These are phyloP conservation scores for Coendou prehensilis DNA, from an alignment of 2,797 vertebrate species.

Conservation along the genomic window DNA sequence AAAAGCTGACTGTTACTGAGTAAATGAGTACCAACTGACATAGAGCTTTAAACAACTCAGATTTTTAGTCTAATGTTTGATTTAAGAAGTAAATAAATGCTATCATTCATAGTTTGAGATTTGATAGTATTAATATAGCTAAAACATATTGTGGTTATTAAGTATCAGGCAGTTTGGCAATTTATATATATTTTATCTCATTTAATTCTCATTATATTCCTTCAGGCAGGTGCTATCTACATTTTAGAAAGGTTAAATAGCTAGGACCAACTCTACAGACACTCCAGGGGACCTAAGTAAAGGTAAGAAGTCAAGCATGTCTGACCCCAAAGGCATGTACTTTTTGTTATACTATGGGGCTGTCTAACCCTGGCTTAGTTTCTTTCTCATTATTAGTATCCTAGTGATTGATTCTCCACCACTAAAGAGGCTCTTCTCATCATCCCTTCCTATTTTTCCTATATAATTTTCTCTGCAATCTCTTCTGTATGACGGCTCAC, in stretches of 20 bases:
- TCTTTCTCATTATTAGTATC: neutral
- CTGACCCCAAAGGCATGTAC: neutral
- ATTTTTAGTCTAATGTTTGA: constrained; percentile 12
- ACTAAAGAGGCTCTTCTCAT: neutral
- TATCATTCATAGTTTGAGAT: constrained; percentile 14
- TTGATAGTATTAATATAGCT: constrained; percentile 36
- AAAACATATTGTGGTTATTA: constrained; percentile 5
- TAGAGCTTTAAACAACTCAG: constrained; percentile 6
- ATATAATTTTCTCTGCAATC: neutral
- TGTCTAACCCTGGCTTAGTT: constrained; percentile 5
- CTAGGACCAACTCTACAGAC: neutral
- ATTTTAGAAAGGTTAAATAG: constrained; percentile 32
- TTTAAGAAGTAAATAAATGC: constrained; percentile 2
- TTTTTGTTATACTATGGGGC: neutral
- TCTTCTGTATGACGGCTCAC: neutral
- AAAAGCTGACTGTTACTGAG: neutral
- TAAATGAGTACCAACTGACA: neutral
- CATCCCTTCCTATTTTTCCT: neutral
- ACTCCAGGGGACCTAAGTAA: neutral
- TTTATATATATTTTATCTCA: constrained; percentile 15
- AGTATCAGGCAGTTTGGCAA: neutral
- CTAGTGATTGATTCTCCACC: neutral
- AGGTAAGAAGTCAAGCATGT: constrained; percentile 2
- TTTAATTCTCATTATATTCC: neutral
- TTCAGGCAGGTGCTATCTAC: constrained; percentile 5